Evolutionary conservation across 1,140 invertebrate genomes (phyloP).

Genomic region (Vanessa tameamea): DNA sequence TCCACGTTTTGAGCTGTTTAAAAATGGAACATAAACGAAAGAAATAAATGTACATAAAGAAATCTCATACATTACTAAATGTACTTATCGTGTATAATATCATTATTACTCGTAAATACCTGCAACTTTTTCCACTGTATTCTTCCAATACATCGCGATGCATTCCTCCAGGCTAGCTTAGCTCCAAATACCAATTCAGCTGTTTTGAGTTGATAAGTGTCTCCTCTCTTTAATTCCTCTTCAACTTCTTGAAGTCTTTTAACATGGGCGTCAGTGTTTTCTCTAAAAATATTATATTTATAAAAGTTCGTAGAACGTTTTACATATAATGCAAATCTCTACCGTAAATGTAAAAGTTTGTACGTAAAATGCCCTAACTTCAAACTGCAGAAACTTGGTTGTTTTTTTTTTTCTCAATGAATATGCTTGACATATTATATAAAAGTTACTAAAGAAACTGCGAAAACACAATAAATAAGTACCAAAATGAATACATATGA

Average conservation of each 20-base stretch:
- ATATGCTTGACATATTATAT: no score
- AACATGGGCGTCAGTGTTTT: constrained; percentile 87
- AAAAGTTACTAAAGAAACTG: no score
- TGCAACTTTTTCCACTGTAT: constrained; percentile 98
- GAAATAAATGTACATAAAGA: no score
- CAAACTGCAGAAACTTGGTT: no score
- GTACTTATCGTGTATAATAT: not conserved
- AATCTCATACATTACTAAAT: no score
- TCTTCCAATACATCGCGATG: constrained; percentile 94
- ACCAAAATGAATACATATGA: no score
- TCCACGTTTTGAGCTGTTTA: no score
- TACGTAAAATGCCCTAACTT: not conserved
- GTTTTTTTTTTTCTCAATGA: no score
- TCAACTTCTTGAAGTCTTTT: constrained; percentile 89
- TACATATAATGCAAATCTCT: no score
- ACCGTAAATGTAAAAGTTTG: not conserved
- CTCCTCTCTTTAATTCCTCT: constrained; percentile 86
- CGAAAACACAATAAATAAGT: no score
- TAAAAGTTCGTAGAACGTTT: not conserved
- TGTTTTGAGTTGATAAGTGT: constrained; percentile 94
- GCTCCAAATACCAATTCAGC: constrained; percentile 95
- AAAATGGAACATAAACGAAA: no score
- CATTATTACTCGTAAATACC: constrained; percentile 80
- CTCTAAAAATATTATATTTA: constrained; percentile 72
- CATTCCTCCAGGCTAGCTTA: constrained; percentile 96